Percentiles rank a stretch among this genome's conserved stretches.
Conservation (phyloP, 2,888 invertebrate species). For the Amphipyra tragopoginis region DNA sequence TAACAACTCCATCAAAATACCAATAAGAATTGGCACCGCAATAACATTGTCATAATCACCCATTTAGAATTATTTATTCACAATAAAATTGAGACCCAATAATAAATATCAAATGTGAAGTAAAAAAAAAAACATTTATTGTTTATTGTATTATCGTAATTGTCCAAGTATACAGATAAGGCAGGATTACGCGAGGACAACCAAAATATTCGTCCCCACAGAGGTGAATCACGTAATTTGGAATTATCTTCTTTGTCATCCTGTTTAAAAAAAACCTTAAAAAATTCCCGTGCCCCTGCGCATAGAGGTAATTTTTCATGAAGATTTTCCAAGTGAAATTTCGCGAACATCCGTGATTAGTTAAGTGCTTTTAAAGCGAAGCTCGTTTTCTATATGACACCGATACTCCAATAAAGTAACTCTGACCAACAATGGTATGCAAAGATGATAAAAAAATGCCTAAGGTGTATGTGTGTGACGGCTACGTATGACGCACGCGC, state of each 20-base stretch:
- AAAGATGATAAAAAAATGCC: conserved; percentile 80
- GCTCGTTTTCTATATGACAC: conserved; percentile 75
- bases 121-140: conserved; percentile 51
- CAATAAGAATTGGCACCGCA: conserved; percentile 20
- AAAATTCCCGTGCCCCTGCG: conserved; percentile 15
- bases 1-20: conserved; percentile 24
- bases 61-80: conserved; percentile 51
- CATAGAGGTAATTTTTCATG: conserved; percentile 50
- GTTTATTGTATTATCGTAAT: conserved; percentile 61
- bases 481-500: conserved; percentile 68
- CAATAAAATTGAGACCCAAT: conserved; percentile 50
- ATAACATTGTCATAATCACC: conserved; percentile 40
- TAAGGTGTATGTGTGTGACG: conserved; percentile 65
- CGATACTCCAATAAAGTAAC: conserved; percentile 81
- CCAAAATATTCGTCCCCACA: conserved; percentile 60
- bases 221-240: conserved; percentile 65
- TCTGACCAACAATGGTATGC: conserved; percentile 77
- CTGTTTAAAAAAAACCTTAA: conserved; percentile 32
- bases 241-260: conserved; percentile 51
- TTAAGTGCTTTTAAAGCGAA: conserved; percentile 63
- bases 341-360: conserved; percentile 61
- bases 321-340: conserved; percentile 60
- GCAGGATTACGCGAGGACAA: conserved; percentile 54
- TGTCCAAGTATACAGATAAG: conserved; percentile 63
- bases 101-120: conserved; percentile 49